Conservation (phyloP, 2,797 vertebrate genomes). For the Zalophus californianus region DNA sequence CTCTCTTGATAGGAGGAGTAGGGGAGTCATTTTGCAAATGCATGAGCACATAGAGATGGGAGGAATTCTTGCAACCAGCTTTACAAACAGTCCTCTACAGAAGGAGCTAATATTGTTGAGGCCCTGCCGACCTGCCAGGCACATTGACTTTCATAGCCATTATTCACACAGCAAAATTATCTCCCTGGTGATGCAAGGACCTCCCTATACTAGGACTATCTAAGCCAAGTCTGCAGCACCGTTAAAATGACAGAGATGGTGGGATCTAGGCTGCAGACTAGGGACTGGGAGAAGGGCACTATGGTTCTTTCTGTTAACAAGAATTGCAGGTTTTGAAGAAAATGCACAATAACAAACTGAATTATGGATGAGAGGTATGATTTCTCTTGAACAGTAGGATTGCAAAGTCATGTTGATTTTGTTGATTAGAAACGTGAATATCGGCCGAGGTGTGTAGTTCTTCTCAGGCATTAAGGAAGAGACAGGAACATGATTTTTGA, state of each 20-base stretch:
- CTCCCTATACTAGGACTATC: neutral
- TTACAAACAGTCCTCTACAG: neutral
- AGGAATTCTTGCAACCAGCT: neutral
- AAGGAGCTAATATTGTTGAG: neutral
- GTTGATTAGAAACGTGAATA: neutral
- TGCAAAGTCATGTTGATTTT: neutral
- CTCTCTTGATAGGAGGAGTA: neutral
- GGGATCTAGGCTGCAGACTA: too few relatives aligned
- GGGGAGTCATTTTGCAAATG: neutral
- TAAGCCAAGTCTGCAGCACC: neutral
- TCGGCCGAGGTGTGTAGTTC: neutral
- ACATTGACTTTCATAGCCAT: neutral
- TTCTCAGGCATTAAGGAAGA: neutral
- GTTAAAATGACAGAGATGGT: fast-evolving
- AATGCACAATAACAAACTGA: neutral
- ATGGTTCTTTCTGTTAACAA: neutral
- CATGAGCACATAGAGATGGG: neutral
- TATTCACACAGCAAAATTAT: neutral
- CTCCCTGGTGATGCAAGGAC: neutral
- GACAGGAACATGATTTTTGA: neutral
- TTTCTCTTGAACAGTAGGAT: neutral
- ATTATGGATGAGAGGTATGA: neutral
- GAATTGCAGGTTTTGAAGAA: neutral
- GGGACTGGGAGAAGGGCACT: neutral
- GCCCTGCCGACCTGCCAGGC: neutral